Conservation (phyloP, 2,113 vertebrate genomes). For the Hippoglossus stenolepis region DNA sequence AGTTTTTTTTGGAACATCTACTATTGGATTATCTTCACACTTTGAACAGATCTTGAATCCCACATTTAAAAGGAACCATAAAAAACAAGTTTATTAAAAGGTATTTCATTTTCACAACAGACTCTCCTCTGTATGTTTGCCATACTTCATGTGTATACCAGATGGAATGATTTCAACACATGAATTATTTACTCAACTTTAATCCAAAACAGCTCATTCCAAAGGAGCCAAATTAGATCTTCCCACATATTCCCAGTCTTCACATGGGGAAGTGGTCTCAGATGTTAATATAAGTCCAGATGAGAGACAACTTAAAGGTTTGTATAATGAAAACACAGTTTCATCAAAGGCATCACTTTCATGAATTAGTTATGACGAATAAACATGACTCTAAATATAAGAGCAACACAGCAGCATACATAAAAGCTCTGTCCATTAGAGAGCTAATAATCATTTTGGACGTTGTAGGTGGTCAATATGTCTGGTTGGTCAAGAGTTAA, state of each 20-base stretch:
- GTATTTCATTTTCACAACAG: conserved; percentile 58
- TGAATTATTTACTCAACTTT: conserved; percentile 77
- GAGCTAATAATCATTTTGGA: conserved; percentile 25
- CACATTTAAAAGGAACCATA: conserved; percentile 32
- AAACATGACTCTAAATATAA: conserved; percentile 65
- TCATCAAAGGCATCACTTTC: conserved; percentile 72
- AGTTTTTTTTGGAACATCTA: conserved; percentile 46
- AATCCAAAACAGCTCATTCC: conserved; percentile 70
- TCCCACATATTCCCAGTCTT: conserved; percentile 61
- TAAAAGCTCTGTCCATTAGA: conserved; percentile 59
- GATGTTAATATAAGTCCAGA: conserved; percentile 45
- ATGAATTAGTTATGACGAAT: conserved; percentile 79
- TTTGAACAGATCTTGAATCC: conserved; percentile 46
- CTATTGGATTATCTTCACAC: conserved; percentile 38
- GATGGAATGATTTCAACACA: conserved; percentile 70
- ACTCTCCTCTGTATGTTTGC: conserved; percentile 37
- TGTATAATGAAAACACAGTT: conserved; percentile 75
- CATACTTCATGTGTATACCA: conserved; percentile 49
- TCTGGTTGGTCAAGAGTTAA: conserved; percentile 27
- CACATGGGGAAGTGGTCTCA: not conserved
- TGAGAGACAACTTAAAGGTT: conserved; percentile 71
- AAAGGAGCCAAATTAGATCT: conserved; percentile 71
- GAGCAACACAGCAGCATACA: conserved; percentile 25
- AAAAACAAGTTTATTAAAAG: conserved; percentile 55
- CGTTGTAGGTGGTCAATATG: not conserved